Percentiles rank a stretch among this genome's conserved stretches.
Evolutionary conservation across 2,888 invertebrate species (phyloP).

Genomic region (Netelia melanura): DNA sequence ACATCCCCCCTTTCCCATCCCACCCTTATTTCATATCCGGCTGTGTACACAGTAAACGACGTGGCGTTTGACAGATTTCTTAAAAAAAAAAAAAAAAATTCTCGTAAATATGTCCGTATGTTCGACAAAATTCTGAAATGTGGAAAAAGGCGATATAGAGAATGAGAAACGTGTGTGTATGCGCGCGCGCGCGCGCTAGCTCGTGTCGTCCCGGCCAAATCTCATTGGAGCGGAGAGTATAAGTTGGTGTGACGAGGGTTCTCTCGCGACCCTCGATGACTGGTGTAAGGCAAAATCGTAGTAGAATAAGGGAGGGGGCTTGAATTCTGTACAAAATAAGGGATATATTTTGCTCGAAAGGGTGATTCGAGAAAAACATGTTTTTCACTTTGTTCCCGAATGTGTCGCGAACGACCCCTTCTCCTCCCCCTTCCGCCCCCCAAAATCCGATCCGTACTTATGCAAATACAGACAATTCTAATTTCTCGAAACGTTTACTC

Average conservation of each 20-base stretch:
- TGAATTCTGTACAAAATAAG: conserved; percentile 57
- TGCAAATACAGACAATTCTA: neutral
- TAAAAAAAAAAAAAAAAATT: conserved; percentile 67
- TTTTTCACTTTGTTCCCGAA: conserved; percentile 68
- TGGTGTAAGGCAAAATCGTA: conserved; percentile 37
- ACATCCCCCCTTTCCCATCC: conserved; percentile 21
- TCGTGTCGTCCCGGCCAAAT: conserved; percentile 73
- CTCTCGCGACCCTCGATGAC: conserved; percentile 49
- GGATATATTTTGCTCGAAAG: conserved; percentile 69
- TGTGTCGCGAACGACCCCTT: neutral
- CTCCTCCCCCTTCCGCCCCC: neutral
- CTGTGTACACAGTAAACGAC: conserved; percentile 64
- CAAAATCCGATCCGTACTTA: neutral
- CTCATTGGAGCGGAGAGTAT: conserved; percentile 69
- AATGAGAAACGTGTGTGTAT: conserved; percentile 71
- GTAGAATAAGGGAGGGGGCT: conserved; percentile 43
- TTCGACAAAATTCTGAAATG: conserved; percentile 74
- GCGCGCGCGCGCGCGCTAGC: conserved; percentile 68
- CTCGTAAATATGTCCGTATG: conserved; percentile 83
- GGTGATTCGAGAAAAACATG: conserved; percentile 79
- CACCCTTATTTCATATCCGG: conserved; percentile 28
- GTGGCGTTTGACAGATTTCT: conserved; percentile 81
- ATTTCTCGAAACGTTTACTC: no score
- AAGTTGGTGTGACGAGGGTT: conserved; percentile 62
- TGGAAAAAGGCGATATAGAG: conserved; percentile 72